Conservation (phyloP, 23 tunicate species). For the Trididemnum clinides region DNA sequence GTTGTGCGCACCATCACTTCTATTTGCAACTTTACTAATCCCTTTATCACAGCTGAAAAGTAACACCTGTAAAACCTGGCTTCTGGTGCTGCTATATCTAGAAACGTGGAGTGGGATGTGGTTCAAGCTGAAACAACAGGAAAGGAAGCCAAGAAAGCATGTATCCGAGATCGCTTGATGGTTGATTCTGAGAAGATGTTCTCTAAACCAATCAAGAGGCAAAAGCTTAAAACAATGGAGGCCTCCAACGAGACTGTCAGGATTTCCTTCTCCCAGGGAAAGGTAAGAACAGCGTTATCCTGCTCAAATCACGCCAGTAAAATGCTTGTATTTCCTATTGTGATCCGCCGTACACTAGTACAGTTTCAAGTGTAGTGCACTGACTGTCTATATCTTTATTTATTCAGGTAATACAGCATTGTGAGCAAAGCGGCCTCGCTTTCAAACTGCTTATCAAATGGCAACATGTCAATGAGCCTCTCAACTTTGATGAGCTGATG, state of each 20-base stretch:
- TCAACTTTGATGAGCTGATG: neutral
- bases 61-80: neutral
- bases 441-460: neutral
- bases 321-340: too few relatives aligned
- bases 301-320: too few relatives aligned
- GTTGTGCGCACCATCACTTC: neutral
- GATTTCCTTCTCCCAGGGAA: neutral
- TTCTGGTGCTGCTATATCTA: neutral
- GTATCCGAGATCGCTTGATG: neutral
- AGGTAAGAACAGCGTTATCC: too few relatives aligned
- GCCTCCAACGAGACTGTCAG: neutral
- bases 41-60: neutral
- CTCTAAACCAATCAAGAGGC: neutral
- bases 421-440: neutral
- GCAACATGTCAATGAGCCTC: neutral
- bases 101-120: neutral
- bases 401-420: neutral
- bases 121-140: neutral
- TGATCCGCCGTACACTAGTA: too few relatives aligned
- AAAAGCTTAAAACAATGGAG: neutral
- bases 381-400: too few relatives aligned
- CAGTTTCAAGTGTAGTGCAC: too few relatives aligned
- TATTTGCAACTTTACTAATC: neutral
- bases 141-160: neutral
- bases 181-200: neutral